Evolutionary conservation across 2,113 vertebrate genomes (phyloP).

Genomic region (Mus musculus): GRCm39 chr1:131272501-131273000

Average conservation of each 20-base stretch:
- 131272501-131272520: not conserved
- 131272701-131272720: not conserved
- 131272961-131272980: slow-evolving; percentile 41
- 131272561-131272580: not conserved
- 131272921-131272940: not conserved
- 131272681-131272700: not conserved
- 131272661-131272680: no score
- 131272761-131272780: not conserved
- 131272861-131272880: not conserved
- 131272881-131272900: not conserved
- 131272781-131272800: slow-evolving; percentile 45
- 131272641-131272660: not conserved
- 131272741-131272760: slow-evolving; percentile 1
- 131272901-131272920: not conserved
- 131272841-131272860: not conserved
- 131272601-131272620: not conserved
- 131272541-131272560: slow-evolving; percentile 17
- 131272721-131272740: not conserved
- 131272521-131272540: not conserved
- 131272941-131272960: slow-evolving; percentile 18
- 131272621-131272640: not conserved
- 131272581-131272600: not conserved
- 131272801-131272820: not conserved
- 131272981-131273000: slow-evolving; percentile 33
- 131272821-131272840: not conserved